A percentile compares a stretch with the other conserved stretches of the same genome.
These are phyloP conservation scores for Trichonephila clavata DNA, from an alignment of 1,140 invertebrate species.

Conservation along the genomic window DNA sequence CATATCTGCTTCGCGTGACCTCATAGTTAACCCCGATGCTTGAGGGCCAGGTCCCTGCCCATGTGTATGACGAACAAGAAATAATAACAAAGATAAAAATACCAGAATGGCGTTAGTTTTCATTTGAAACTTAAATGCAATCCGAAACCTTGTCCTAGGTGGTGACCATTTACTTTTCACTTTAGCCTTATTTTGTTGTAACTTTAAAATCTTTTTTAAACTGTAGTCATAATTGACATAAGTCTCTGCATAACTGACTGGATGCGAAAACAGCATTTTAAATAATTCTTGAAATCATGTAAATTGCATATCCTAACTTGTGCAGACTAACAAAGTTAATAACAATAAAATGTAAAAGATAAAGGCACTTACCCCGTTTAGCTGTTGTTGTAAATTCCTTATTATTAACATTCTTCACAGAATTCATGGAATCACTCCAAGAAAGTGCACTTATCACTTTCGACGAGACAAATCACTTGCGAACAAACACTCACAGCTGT, in stretches of 20 bases:
- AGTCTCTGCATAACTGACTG: slow-evolving; percentile 3
- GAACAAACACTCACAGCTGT: neutral
- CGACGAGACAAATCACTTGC: neutral
- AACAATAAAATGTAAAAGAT: neutral
- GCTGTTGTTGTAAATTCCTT: neutral
- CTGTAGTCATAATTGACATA: neutral
- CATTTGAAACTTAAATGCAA: slow-evolving; percentile 42
- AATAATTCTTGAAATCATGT: neutral
- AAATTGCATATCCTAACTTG: neutral
- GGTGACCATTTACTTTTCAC: slow-evolving; percentile 54
- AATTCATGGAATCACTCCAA: neutral
- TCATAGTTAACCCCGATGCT: slow-evolving; percentile 57
- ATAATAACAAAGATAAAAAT: slow-evolving; percentile 56
- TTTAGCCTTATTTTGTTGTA: slow-evolving; percentile 46
- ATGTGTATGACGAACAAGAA: slow-evolving; percentile 61
- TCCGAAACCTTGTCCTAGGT: slow-evolving; percentile 28
- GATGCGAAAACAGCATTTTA: slow-evolving; percentile 5
- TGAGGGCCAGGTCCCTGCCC: slow-evolving; percentile 53
- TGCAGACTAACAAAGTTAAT: neutral
- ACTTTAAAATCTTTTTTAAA: slow-evolving; percentile 29
- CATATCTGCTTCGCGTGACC: slow-evolving; percentile 73
- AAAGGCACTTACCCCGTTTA: slow-evolving; percentile 57
- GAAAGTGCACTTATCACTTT: slow-evolving; percentile 1
- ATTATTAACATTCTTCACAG: neutral
- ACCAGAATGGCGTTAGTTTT: slow-evolving; percentile 25